Evolutionary conservation across 1,140 invertebrate genomes (phyloP).

Genomic region (Eueides isabella): DNA sequence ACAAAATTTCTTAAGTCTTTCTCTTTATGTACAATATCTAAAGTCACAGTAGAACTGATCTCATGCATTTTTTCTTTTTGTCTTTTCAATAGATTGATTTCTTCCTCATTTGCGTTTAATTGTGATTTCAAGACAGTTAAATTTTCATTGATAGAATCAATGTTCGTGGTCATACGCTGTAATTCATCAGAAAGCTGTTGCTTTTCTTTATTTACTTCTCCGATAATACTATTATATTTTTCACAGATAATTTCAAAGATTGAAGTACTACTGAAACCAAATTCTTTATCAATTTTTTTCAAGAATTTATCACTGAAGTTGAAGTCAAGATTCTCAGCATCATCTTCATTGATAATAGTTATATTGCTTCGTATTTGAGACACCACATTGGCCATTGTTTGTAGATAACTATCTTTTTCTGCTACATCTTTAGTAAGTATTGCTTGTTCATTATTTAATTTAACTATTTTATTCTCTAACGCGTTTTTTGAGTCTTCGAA

Average conservation of each 20-base stretch:
- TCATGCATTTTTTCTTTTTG: conserved; percentile 67
- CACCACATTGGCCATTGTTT: conserved; percentile 44
- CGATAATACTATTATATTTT: conserved; percentile 38
- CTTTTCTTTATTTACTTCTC: conserved; percentile 47
- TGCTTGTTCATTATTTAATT: conserved; percentile 44
- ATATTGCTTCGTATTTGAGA: conserved; percentile 40
- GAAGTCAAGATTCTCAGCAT: conserved; percentile 35
- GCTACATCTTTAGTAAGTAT: conserved; percentile 45
- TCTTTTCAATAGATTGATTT: conserved; percentile 55
- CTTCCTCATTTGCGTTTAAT: conserved; percentile 58
- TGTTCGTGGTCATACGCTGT: conserved; percentile 45
- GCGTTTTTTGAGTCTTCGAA: conserved; percentile 57
- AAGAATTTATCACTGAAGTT: conserved; percentile 60
- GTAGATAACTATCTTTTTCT: conserved; percentile 47
- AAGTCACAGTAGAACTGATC: conserved; percentile 64
- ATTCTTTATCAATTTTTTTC: conserved; percentile 56
- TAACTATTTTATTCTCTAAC: conserved; percentile 49
- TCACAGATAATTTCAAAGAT: conserved; percentile 47
- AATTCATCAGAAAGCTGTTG: conserved; percentile 48
- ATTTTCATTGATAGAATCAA: conserved; percentile 46
- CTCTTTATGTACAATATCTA: conserved; percentile 64
- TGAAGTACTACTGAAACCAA: conserved; percentile 45
- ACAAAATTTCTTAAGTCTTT: conserved; percentile 50
- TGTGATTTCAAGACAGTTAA: conserved; percentile 50
- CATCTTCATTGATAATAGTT: conserved; percentile 25